Conservation (phyloP, 30 jellyfish, hydroid and myxozoan species). For the Sanderia malayensis region DNA sequence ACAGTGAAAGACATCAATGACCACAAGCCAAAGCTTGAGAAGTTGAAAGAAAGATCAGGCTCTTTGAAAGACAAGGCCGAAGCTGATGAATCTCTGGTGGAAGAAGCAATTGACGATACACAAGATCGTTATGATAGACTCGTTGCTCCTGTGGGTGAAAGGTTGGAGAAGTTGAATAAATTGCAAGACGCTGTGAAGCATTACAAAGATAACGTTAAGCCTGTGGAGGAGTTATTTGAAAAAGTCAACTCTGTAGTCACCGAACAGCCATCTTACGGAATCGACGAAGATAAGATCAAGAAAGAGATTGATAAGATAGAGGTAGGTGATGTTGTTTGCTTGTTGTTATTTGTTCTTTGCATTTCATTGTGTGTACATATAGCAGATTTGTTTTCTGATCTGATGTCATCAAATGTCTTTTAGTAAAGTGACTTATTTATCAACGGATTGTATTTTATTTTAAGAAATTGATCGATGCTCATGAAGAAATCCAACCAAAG, state of each 20-base stretch:
- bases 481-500: conserved; percentile 58
- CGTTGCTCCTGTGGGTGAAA: conserved; percentile 14
- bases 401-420: too few species aligned
- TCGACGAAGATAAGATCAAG: conserved; percentile 69
- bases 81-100: conserved; percentile 54
- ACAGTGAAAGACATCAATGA: conserved; percentile 42
- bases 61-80: conserved; percentile 54
- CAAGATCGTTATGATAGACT: conserved; percentile 41
- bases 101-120: conserved; percentile 31
- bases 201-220: conserved; percentile 53
- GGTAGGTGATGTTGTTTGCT: too few species aligned
- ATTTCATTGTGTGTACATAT: too few species aligned
- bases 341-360: too few species aligned
- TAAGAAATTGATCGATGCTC: conserved; percentile 41
- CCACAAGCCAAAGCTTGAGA: conserved; percentile 63
- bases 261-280: conserved; percentile 47
- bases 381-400: too few species aligned
- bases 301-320: conserved; percentile 65
- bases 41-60: conserved; percentile 36
- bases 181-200: conserved; percentile 26
- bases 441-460: background rate
- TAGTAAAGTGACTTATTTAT: too few species aligned
- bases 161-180: conserved; percentile 29
- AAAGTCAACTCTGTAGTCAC: conserved; percentile 39
- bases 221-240: conserved; percentile 78